Evolutionary conservation across 1,140 invertebrate genomes (phyloP), one percentile per base, ranked within the genome.

Genomic region (Orius laevigatus): DNA sequence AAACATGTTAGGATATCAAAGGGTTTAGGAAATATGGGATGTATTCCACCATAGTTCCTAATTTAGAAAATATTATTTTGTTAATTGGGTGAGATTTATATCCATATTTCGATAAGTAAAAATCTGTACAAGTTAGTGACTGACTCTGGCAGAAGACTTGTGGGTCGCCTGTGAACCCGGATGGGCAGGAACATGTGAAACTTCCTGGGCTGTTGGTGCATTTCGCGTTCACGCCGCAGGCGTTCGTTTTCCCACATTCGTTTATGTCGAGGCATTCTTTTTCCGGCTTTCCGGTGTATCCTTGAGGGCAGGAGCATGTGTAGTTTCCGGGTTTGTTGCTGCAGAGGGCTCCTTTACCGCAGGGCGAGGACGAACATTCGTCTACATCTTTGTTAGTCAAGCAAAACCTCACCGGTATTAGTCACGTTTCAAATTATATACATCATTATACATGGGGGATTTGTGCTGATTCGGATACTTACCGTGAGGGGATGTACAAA

Each of bases 81-180:
- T 45, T 10, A 10, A 32, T 33, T 31, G 32, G 40, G 10, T 16
- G 18, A 42, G 16, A 5, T 5, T 38, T 11, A 11, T 42, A 42
- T 45, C 43, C 43, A 45, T 45, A 45, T 45, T 45, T 45, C 43
- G 32, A 31, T 12, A 19, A 42, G 18, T 42, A 25, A 45, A 25
- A n/a, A n/a, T 43, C 25, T 45, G 43, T 45, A 45, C 43, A 45
- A 45, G 43, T 45, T 45, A 45, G 43, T 45, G 64, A 78, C 76
- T 84, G 76, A 85, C 84, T 87, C 70, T 84, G 76, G 67, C 78
- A 81, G 59, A 75, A 69, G 16, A 70, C 69, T 55, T 73, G 66
- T 52, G 76, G 74, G 62, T 79, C 74, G 51, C 71, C 71, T 16
- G 62, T 58, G 56, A 69, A 72, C 35, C 73, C 83, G 53, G 69